Evolutionary conservation across 2,797 vertebrate species (phyloP).

Genomic region (Chromis chromis): DNA sequence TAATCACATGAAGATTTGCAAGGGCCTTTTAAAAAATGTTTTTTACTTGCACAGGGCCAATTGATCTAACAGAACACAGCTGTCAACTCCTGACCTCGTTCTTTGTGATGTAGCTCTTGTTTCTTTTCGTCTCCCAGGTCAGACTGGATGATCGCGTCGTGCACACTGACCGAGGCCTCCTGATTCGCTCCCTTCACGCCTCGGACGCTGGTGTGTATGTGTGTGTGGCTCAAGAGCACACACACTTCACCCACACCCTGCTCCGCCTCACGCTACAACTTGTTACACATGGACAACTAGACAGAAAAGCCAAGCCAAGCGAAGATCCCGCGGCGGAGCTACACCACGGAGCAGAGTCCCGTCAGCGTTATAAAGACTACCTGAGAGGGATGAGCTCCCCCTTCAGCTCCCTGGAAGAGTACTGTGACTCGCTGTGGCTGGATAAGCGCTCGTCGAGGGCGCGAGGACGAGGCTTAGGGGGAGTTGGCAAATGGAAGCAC

Average conservation of each 20-base stretch:
- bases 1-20: background rate
- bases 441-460: slow-evolving; percentile 85
- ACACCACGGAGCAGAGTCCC: slow-evolving; percentile 84
- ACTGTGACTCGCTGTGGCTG: slow-evolving; percentile 96
- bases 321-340: slow-evolving; percentile 84
- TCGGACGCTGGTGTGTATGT: slow-evolving; percentile 90
- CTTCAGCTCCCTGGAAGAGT: slow-evolving; percentile 92
- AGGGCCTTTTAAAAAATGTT: background rate
- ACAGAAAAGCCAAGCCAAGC: slow-evolving; percentile 81
- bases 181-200: slow-evolving; percentile 91
- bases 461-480: slow-evolving; percentile 84
- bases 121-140: slow-evolving; percentile 80
- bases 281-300: slow-evolving; percentile 90
- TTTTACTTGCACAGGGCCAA: background rate
- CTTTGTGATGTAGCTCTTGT: slow-evolving; percentile 12
- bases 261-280: slow-evolving; percentile 90
- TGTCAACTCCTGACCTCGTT: background rate
- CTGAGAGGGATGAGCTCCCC: slow-evolving; percentile 91
- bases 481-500: slow-evolving; percentile 94
- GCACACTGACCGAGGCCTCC: slow-evolving; percentile 90
- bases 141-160: slow-evolving; percentile 91
- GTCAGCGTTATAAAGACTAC: slow-evolving; percentile 95
- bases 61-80: background rate
- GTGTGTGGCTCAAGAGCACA: slow-evolving; percentile 93
- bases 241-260: slow-evolving; percentile 90